Percentiles rank a stretch among this genome's conserved stretches.
Evolutionary conservation across 2,888 invertebrate genomes (phyloP).

Genomic region (Habrosyne pyritoides): DNA sequence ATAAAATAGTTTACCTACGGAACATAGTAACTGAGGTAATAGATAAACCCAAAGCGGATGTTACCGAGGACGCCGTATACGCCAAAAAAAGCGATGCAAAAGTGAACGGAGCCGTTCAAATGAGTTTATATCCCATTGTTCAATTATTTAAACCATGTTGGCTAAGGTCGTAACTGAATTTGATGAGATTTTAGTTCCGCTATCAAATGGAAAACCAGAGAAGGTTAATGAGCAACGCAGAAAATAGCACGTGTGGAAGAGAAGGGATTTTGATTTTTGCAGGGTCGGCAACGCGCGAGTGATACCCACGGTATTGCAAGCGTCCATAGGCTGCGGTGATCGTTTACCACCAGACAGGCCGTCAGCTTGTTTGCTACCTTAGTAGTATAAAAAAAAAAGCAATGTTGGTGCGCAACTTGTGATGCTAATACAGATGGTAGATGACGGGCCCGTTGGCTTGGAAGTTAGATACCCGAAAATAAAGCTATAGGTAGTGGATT

Average conservation of each 20-base stretch:
- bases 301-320: too few species aligned
- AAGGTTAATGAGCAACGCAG: background rate
- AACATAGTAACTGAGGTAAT: slow-evolving; percentile 16
- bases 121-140: slow-evolving; percentile 48
- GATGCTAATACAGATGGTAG: too few species aligned
- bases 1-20: background rate
- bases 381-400: too few species aligned
- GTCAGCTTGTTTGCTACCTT: too few species aligned
- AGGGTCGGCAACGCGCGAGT: too few species aligned
- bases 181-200: slow-evolving; percentile 43
- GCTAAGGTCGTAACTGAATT: slow-evolving; percentile 42
- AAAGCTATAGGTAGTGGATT: too few species aligned
- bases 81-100: slow-evolving; percentile 53
- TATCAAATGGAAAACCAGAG: slow-evolving; percentile 14
- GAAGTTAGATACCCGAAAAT: too few species aligned
- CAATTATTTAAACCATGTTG: slow-evolving; percentile 40
- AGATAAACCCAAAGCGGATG: slow-evolving; percentile 45
- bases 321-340: too few species aligned
- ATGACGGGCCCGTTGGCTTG: too few species aligned
- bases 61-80: slow-evolving; percentile 49
- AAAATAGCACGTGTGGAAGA: background rate
- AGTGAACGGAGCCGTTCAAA: slow-evolving; percentile 48
- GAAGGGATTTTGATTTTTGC: background rate
- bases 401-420: too few species aligned
- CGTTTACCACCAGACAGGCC: too few species aligned